Conservation (phyloP, 2,888 invertebrate genomes). For the Cordilura impudica region DNA sequence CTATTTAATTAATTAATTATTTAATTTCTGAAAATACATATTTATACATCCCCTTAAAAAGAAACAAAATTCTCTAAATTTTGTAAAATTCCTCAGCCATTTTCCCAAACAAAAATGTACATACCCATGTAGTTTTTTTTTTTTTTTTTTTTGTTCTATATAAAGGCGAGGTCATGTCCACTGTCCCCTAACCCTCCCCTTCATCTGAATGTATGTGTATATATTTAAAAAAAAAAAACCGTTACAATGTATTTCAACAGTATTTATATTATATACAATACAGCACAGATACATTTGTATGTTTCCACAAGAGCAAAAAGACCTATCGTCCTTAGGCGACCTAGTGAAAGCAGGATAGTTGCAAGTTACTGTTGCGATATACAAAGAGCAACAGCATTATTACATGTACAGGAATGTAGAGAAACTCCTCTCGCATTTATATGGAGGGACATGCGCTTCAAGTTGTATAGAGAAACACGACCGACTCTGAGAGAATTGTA, state of each 20-base stretch:
- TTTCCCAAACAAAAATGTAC: too few species aligned
- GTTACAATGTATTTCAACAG: conserved; percentile 41
- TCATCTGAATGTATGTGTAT: not conserved
- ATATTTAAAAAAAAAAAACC: not conserved
- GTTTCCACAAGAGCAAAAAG: conserved; percentile 3
- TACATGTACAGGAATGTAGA: conserved; percentile 29
- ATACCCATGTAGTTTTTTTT: too few species aligned
- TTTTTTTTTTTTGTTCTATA: not conserved
- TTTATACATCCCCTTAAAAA: too few species aligned
- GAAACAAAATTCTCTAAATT: too few species aligned
- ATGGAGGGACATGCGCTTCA: conserved; percentile 39
- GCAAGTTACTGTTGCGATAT: conserved; percentile 46
- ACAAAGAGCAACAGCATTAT: not conserved
- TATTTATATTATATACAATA: conserved; percentile 38
- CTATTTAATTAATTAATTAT: too few species aligned
- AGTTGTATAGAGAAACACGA: too few species aligned
- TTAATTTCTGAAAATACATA: too few species aligned
- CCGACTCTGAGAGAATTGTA: too few species aligned
- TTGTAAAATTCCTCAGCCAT: not conserved
- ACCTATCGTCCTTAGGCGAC: conserved; percentile 38
- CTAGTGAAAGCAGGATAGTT: conserved; percentile 61
- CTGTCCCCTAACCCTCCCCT: not conserved
- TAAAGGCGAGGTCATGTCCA: conserved; percentile 33
- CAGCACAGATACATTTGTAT: conserved; percentile 21
- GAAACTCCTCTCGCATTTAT: not conserved